Base-by-base conservation (phyloP, 2,888 invertebrate species). In the Acrocyrtus sp. region DNA sequence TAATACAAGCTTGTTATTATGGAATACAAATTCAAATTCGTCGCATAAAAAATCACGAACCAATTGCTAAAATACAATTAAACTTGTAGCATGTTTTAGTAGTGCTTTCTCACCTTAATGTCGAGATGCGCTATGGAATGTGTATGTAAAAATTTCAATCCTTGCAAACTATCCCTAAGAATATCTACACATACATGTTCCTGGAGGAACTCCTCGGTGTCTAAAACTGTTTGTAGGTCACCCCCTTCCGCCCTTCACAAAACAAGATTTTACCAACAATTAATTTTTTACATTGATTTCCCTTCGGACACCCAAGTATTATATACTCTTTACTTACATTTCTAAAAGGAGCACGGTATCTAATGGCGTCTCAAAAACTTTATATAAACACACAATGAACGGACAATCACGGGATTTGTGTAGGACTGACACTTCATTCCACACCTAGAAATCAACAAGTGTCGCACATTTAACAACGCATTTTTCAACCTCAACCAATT, bases 41-140 rank as follows among this genome's bases (percentile, higher is more conserved):
- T n/a, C n/a, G n/a, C n/a, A n/a, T n/a, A n/a, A n/a, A n/a, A n/a
- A n/a, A n/a, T n/a, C n/a, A n/a, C n/a, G n/a, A n/a, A n/a, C n/a
- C n/a, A n/a, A n/a, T n/a, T n/a, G n/a, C n/a, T n/a, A n/a, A n/a
- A n/a, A n/a, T n/a, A n/a, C n/a, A n/a, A n/a, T n/a, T n/a, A n/a
- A n/a, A n/a, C n/a, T n/a, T n/a, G n/a, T n/a, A n/a, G n/a, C n/a
- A n/a, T n/a, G n/a, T n/a, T n/a, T n/a, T n/a, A n/a, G n/a, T n/a
- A n/a, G n/a, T n/a, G n/a, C n/a, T n/a, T n/a, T n/a, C n/a, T n/a
- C n/a, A n/a, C n/a, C 88, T 90, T 97, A 82, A 98, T 89, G 88
- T 97, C 98, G 82, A 98, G 89, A 87, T 98, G 98, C 67, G 96
- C 96, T 81, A 98, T 93, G 84, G 95, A 92, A 83, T 91, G 90